Evolutionary conservation across 2,888 invertebrate genomes (phyloP).

Genomic region (Parnassius smintheus): DNA sequence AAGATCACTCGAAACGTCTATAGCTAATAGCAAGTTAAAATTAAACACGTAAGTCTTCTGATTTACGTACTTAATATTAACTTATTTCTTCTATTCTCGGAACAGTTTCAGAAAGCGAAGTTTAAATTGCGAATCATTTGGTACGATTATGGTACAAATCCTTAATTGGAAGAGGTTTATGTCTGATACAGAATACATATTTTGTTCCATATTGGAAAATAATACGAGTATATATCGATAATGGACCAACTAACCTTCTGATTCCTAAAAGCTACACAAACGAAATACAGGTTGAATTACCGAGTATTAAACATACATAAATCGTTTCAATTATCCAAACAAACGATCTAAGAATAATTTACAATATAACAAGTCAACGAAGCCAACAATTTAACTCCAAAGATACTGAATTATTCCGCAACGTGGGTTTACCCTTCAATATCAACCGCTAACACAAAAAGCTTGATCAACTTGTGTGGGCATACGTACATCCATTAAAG

Average conservation of each 20-base stretch:
- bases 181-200: not conserved
- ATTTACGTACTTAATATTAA: no score
- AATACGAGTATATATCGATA: not conserved
- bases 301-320: not conserved
- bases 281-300: no score
- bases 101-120: no score
- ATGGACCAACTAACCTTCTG: not conserved
- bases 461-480: constrained; percentile 18
- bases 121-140: no score
- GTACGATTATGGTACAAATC: no score
- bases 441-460: constrained; percentile 8
- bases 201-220: no score
- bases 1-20: no score
- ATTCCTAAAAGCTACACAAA: no score
- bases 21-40: no score
- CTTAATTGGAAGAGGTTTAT: not conserved
- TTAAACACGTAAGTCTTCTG: no score
- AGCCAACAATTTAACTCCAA: constrained; percentile 7
- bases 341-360: constrained; percentile 10
- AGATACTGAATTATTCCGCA: not conserved
- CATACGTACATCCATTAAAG: constrained; percentile 27
- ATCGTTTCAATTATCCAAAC: constrained; percentile 1
- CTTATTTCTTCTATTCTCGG: no score
- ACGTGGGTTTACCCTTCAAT: not conserved
- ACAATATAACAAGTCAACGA: constrained; percentile 11